Conservation (phyloP, 2,888 invertebrate genomes). For the Dermolepida albohirtum region DNA sequence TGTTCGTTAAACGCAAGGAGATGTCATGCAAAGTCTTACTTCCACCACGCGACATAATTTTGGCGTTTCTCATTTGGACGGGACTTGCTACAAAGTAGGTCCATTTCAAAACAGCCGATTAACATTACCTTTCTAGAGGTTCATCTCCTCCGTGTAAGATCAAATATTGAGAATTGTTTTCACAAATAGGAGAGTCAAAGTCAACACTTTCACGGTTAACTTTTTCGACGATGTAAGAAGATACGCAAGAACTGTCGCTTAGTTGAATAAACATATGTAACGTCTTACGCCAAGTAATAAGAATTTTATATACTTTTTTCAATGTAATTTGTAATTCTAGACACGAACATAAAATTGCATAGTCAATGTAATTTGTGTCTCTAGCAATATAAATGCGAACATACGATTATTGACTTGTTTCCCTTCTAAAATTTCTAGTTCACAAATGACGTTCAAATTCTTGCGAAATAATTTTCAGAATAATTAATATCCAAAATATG, state of each 20-base stretch:
- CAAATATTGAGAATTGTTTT: constrained; percentile 25
- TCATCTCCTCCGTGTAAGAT: not conserved
- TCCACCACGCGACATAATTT: constrained; percentile 5
- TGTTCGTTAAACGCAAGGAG: too few species aligned
- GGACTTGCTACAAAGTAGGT: constrained; percentile 37
- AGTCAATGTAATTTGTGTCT: too few species aligned
- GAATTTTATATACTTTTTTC: constrained; percentile 1
- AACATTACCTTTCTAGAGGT: constrained; percentile 26
- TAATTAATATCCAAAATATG: too few species aligned
- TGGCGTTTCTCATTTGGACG: not conserved
- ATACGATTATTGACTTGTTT: too few species aligned
- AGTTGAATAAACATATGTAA: not conserved
- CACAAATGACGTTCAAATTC: too few species aligned
- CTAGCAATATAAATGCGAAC: too few species aligned
- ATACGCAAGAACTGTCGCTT: too few species aligned
- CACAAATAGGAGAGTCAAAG: constrained; percentile 21
- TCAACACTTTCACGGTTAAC: constrained; percentile 30
- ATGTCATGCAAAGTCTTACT: not conserved
- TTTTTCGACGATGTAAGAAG: not conserved
- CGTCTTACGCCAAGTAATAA: constrained; percentile 11
- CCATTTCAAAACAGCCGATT: not conserved
- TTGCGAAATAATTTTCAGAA: too few species aligned
- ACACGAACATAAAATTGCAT: too few species aligned
- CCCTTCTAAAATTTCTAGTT: too few species aligned
- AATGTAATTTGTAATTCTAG: too few species aligned